Base-by-base conservation (phyloP, 2,888 invertebrate species). In the Ichneumoninae sp. region DNA sequence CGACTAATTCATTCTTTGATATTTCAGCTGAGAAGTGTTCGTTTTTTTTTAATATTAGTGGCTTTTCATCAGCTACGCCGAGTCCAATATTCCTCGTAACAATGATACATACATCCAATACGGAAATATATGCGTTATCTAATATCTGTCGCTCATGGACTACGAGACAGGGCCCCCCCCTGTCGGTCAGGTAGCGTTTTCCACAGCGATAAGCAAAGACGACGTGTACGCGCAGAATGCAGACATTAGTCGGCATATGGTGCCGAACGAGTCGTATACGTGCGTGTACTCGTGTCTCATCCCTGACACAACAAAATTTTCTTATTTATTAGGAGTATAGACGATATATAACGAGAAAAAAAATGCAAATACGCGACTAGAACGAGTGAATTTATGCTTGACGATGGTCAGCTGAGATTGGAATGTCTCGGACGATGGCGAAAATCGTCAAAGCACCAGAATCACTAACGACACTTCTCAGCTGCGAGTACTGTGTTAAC, bases 401-500 rank as follows among this genome's bases (percentile, higher is more conserved):
- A 88, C 82, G 77, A 89, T 89, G 90, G 86, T 86, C 85, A 91
- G 86, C 79, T 90, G 82, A 88, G 69, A 50, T 33, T 60, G 44
- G 50, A 80, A 82, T 74, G 76, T 80, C 82, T 57, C 80, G 68
- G 84, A 91, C 91, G 87, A 93, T 93, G 93, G 93, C 93, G 85
- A 93, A 91, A 87, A 90, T 91, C 81, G 88, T 91, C 79, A 92
- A 90, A 85, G 87, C 89, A 83, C 86, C 90, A 52, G 92, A 92
- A 70, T 80, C 89, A 30, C 78, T 89, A 19, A 57, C 89, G 52
- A 89, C 89, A 82, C 87, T 90, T 85, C 86, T 93, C 76, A 83
- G 88, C 62, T 93, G 93, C 87, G 93, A 93, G 86, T 91, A 93
- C 86, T 93, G 93, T 72, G 54, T 90, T 90, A 93, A 93, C 91